Conservation (phyloP, 2,797 vertebrate genomes). For the Scolopax rusticola region DNA sequence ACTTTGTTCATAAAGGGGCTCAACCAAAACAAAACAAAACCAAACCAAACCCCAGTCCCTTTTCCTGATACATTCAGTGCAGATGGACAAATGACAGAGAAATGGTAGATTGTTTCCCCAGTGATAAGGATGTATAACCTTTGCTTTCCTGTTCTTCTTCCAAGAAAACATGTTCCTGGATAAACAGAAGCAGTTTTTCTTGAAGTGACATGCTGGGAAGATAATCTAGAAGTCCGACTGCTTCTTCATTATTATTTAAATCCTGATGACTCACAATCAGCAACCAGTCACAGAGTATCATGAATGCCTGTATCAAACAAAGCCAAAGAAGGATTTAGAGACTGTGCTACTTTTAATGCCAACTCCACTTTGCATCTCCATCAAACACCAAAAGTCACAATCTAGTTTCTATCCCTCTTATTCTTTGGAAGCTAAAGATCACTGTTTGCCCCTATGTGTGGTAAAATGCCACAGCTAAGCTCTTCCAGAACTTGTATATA, state of each 20-base stretch:
- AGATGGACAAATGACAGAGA: background rate
- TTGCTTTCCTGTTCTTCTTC: slow-evolving; percentile 75
- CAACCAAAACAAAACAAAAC: background rate
- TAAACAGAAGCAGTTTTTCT: slow-evolving; percentile 85
- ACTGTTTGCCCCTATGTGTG: background rate
- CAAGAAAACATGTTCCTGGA: slow-evolving; percentile 82
- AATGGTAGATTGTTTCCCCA: background rate
- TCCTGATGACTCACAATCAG: slow-evolving; percentile 87
- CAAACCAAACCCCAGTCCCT: background rate
- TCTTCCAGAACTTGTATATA: background rate
- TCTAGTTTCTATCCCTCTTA: background rate
- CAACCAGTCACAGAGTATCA: slow-evolving; percentile 88
- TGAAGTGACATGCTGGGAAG: slow-evolving; percentile 86
- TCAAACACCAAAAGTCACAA: background rate
- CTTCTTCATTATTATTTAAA: slow-evolving; percentile 76
- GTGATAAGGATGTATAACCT: slow-evolving; percentile 59
- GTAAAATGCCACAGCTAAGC: background rate
- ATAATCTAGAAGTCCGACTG: slow-evolving; percentile 76
- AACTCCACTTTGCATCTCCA: background rate
- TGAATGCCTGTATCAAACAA: slow-evolving; percentile 83
- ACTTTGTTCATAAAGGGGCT: background rate
- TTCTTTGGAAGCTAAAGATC: background rate
- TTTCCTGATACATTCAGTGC: background rate
- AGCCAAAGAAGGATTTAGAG: background rate
- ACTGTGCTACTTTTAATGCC: background rate